A percentile compares a stretch with the other conserved stretches of the same genome.
Conservation (phyloP, 2,113 vertebrate species). For the Cebus imitator region DNA sequence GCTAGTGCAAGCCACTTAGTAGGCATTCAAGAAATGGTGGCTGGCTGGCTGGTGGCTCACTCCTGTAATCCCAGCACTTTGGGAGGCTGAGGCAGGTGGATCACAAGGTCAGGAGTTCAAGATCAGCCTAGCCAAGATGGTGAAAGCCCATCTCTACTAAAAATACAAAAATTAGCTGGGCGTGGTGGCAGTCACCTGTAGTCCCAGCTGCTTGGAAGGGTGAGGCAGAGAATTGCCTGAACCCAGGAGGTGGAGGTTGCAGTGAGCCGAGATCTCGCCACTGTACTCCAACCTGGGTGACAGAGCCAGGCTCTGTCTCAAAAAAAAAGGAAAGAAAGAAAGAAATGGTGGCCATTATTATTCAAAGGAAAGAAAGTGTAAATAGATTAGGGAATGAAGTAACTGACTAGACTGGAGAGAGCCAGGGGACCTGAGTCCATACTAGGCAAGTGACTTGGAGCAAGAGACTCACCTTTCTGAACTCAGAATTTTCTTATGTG, state of each 20-base stretch:
- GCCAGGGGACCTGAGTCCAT: not conserved
- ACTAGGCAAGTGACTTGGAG: not conserved
- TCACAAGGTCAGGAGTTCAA: not conserved
- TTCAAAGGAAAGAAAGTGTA: slow-evolving; percentile 9
- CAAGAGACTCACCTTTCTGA: not conserved
- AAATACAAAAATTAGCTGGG: not conserved
- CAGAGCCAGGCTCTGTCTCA: not conserved
- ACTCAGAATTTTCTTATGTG: not conserved
- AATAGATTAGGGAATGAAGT: not conserved
- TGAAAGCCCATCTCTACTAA: not conserved
- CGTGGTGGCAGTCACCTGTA: not conserved
- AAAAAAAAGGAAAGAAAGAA: not conserved
- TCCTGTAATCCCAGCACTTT: not conserved
- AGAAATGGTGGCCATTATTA: not conserved
- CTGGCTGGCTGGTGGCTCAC: not conserved
- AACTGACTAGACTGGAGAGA: not conserved
- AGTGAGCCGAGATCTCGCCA: not conserved
- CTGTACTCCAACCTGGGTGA: not conserved
- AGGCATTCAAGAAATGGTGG: not conserved
- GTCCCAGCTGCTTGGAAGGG: not conserved
- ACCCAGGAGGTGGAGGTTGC: not conserved
- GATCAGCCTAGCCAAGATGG: not conserved
- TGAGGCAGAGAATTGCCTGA: not conserved
- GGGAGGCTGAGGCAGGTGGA: not conserved
- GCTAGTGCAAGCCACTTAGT: not conserved